Conservation (phyloP, 2,888 invertebrate genomes). For the Zelleria hepariella region DNA sequence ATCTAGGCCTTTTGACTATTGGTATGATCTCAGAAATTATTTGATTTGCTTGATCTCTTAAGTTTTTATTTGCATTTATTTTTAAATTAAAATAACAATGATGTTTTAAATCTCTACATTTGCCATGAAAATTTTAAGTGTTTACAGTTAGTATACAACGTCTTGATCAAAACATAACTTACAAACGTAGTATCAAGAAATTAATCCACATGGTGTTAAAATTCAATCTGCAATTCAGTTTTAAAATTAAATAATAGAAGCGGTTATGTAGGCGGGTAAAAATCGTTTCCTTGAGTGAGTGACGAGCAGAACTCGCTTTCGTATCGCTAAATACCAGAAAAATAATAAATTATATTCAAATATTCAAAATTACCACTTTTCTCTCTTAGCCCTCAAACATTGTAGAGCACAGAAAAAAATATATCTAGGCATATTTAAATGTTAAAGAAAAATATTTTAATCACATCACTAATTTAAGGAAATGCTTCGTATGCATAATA, state of each 20-base stretch:
- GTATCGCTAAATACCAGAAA: neutral
- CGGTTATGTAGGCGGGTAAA: too few relatives aligned
- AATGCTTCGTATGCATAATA: slow-evolving; percentile 32
- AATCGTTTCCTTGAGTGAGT: neutral
- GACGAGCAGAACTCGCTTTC: neutral
- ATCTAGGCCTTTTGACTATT: slow-evolving; percentile 35
- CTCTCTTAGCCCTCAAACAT: neutral
- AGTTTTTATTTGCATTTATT: slow-evolving; percentile 60
- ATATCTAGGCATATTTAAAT: neutral
- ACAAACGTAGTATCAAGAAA: too few relatives aligned
- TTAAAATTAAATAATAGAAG: too few relatives aligned
- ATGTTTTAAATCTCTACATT: neutral
- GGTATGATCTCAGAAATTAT: slow-evolving; percentile 52
- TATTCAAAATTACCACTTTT: neutral
- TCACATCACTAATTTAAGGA: slow-evolving; percentile 46
- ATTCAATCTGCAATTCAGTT: too few relatives aligned
- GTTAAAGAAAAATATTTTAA: slow-evolving; percentile 35
- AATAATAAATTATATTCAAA: neutral
- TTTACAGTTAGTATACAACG: too few relatives aligned
- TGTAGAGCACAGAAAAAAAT: slow-evolving; percentile 7
- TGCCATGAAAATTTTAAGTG: neutral
- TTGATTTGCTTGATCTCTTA: slow-evolving; percentile 56
- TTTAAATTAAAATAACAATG: slow-evolving; percentile 8
- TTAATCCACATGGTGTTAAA: too few relatives aligned
- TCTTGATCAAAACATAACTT: too few relatives aligned